Conservation (phyloP, 1,140 invertebrate genomes). For the Lordiphosa clarofinis region DNA sequence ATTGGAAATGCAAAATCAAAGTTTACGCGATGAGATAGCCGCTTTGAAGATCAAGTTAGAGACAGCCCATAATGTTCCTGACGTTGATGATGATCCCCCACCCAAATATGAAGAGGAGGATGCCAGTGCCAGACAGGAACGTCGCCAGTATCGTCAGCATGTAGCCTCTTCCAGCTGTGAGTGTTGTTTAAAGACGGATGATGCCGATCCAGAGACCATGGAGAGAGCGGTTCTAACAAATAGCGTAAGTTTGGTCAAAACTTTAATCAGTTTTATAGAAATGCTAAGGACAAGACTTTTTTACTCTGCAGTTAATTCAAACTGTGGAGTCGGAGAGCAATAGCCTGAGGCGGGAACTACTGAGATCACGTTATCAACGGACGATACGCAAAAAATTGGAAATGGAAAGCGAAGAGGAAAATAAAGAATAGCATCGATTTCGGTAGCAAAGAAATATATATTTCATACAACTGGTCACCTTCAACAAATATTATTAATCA, state of each 20-base stretch:
- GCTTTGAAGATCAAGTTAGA: constrained; percentile 25
- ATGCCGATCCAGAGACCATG: constrained; percentile 48
- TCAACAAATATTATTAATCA: no score
- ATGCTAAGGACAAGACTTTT: neutral
- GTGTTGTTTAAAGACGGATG: constrained; percentile 30
- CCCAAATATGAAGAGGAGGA: constrained; percentile 39
- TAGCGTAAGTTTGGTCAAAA: constrained; percentile 43
- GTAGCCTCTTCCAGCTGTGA: constrained; percentile 37
- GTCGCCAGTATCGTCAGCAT: constrained; percentile 10
- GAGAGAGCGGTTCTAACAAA: constrained; percentile 60
- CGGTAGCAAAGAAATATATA: no score
- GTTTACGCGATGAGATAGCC: constrained; percentile 51
- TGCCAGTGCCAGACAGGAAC: neutral
- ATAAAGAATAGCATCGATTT: no score
- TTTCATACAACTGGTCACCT: no score
- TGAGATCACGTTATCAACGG: constrained; percentile 57
- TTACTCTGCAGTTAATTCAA: constrained; percentile 39
- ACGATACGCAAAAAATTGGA: constrained; percentile 42
- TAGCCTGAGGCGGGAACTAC: constrained; percentile 54
- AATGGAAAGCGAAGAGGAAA: constrained; percentile 18
- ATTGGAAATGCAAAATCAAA: constrained; percentile 70
- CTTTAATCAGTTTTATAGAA: neutral
- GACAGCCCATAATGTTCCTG: neutral
- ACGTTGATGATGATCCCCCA: constrained; percentile 42
- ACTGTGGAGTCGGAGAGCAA: constrained; percentile 61